phyloP scores from a whole-genome alignment of 2,113 vertebrate genomes.

The Poecile atricapillus region DNA sequence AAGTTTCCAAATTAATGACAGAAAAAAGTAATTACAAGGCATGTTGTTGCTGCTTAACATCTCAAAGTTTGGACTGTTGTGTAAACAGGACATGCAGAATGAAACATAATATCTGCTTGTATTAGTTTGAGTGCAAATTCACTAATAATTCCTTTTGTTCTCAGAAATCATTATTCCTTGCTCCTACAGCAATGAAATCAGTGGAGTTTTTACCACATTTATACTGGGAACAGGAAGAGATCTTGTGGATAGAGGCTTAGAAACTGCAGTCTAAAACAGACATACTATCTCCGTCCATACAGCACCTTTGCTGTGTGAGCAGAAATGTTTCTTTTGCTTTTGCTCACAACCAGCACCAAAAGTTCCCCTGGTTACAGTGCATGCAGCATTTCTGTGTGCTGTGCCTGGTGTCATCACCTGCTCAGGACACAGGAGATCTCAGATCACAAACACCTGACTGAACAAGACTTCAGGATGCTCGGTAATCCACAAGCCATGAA shows the following conservation, averaged over 20 bases:
- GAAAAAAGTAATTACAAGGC: not conserved
- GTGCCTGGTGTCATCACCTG: not conserved
- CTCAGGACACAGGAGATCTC: not conserved
- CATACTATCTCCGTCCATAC: not conserved
- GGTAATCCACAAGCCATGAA: not conserved
- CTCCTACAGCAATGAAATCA: not conserved
- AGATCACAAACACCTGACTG: not conserved
- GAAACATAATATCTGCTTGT: not conserved
- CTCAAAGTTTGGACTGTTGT: not conserved
- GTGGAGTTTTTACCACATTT: not conserved
- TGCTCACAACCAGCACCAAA: not conserved
- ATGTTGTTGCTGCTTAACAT: not conserved
- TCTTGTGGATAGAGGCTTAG: not conserved
- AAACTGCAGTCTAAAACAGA: not conserved
- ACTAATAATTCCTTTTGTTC: not conserved
- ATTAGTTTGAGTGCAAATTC: not conserved
- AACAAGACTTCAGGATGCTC: not conserved
- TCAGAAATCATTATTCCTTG: not conserved
- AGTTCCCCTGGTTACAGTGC: fast-evolving
- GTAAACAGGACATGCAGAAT: not conserved
- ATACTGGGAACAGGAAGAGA: not conserved
- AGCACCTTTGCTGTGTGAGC: not conserved
- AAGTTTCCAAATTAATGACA: not conserved
- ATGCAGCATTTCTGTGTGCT: not conserved
- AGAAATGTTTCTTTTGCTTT: not conserved